A percentile compares a stretch with the other conserved stretches of the same genome.
phyloP scores from a whole-genome alignment of 30 jellyfish, hydroid and myxozoan genomes.

The Hydra vulgaris region DNA sequence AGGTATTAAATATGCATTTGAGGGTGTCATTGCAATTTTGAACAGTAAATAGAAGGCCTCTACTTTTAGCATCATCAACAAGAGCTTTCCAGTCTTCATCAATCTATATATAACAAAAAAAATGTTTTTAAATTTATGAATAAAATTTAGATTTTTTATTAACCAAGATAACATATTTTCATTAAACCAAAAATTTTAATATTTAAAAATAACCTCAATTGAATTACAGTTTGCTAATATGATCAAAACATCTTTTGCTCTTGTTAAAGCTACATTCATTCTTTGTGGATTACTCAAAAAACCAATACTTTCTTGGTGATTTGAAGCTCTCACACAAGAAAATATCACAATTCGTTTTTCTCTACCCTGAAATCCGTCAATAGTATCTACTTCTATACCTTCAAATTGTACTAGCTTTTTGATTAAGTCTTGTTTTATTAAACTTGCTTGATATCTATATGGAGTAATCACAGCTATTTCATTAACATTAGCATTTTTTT shows the following conservation, averaged over 20 bases:
- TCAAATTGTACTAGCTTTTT: background rate
- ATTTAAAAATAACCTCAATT: conserved; percentile 65
- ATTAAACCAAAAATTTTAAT: background rate
- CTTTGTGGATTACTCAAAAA: conserved; percentile 78
- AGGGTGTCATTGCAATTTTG: conserved; percentile 25
- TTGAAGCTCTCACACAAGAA: conserved; percentile 86
- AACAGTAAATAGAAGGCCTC: conserved; percentile 35
- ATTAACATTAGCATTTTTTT: conserved; percentile 11
- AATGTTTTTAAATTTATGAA: background rate
- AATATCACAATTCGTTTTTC: conserved; percentile 64
- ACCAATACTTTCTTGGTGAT: conserved; percentile 45
- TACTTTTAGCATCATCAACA: conserved; percentile 51
- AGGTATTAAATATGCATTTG: conserved; percentile 11
- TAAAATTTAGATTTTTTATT: background rate
- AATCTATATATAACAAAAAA: conserved; percentile 32
- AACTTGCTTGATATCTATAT: conserved; percentile 47
- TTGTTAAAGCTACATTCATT: conserved; percentile 86
- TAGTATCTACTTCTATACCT: conserved; percentile 49
- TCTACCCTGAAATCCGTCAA: conserved; percentile 95
- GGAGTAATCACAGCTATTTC: conserved; percentile 70
- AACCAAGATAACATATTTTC: background rate
- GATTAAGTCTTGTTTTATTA: conserved; percentile 20
- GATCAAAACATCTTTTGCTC: conserved; percentile 75
- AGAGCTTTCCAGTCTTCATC: conserved; percentile 81
- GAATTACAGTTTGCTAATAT: conserved; percentile 62